Percentiles rank a stretch among this genome's conserved stretches.
phyloP scores from a whole-genome alignment of 2,888 invertebrate genomes.

The Syrista parreyssii region DNA sequence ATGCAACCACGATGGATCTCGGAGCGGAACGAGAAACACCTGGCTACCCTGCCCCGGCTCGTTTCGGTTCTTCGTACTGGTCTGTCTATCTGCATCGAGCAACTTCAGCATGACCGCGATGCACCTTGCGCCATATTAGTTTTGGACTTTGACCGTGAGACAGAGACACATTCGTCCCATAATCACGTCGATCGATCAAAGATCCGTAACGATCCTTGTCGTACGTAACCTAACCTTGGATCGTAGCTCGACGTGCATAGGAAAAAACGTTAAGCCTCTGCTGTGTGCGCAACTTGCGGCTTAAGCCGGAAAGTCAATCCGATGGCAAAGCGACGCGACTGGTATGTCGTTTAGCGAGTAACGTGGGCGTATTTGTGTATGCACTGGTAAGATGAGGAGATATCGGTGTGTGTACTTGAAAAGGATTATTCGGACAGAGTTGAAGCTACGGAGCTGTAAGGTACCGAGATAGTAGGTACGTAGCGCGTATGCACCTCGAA shows the following conservation, averaged over 20 bases:
- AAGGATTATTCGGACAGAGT: background rate
- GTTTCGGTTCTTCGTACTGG: background rate
- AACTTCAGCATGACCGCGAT: background rate
- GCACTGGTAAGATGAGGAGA: background rate
- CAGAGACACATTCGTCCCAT: background rate
- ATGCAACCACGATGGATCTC: slow-evolving; percentile 1
- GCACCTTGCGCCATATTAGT: background rate
- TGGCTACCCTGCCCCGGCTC: background rate
- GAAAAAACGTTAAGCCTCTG: background rate
- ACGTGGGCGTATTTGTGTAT: background rate
- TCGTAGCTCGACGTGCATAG: background rate
- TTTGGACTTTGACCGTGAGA: background rate
- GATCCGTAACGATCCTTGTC: background rate
- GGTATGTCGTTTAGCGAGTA: background rate
- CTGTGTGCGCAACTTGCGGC: background rate
- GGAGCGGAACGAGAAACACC: slow-evolving; percentile 2
- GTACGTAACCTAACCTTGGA: background rate
- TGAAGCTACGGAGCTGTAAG: background rate
- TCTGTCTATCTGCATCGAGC: background rate
- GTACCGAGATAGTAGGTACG: background rate
- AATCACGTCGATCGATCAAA: background rate
- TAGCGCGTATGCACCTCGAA: slow-evolving; percentile 10
- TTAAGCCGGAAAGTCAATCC: background rate
- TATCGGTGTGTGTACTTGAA: background rate
- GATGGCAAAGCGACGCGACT: background rate